phyloP scores from a whole-genome alignment of 2,888 invertebrate species.

The Mesopsocus fuscifrons region DNA sequence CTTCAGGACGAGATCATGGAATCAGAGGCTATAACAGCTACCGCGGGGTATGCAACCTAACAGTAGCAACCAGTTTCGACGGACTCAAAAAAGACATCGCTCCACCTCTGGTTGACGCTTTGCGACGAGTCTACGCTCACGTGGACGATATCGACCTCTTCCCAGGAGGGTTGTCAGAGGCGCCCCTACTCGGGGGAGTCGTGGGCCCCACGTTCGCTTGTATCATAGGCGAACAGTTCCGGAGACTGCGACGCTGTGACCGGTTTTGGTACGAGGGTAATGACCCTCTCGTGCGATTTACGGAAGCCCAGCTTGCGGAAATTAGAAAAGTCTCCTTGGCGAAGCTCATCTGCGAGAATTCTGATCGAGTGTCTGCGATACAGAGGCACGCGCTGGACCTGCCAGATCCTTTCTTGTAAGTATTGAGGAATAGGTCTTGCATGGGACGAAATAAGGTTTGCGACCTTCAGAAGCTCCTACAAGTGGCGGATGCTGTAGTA shows the following conservation, averaged over 20 bases:
- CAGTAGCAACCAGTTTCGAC: slow-evolving; percentile 26
- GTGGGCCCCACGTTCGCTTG: slow-evolving; percentile 39
- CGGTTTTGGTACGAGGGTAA: slow-evolving; percentile 33
- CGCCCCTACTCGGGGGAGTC: slow-evolving; percentile 30
- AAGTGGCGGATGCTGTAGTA: no score
- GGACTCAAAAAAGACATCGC: slow-evolving; percentile 28
- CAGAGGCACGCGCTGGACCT: slow-evolving; percentile 31
- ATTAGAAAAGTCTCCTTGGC: slow-evolving; percentile 29
- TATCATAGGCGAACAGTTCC: slow-evolving; percentile 34
- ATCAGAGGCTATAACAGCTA: slow-evolving; percentile 27
- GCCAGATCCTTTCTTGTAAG: slow-evolving; percentile 28
- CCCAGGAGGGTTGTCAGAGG: slow-evolving; percentile 34
- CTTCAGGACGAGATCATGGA: slow-evolving; percentile 27
- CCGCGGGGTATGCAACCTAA: slow-evolving; percentile 28
- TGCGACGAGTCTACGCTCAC: slow-evolving; percentile 24
- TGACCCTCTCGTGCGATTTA: slow-evolving; percentile 27
- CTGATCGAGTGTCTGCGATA: slow-evolving; percentile 27
- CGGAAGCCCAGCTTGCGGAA: slow-evolving; percentile 29
- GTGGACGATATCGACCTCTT: slow-evolving; percentile 39
- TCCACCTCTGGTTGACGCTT: slow-evolving; percentile 21
- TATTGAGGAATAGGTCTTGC: no score
- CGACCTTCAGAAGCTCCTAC: no score
- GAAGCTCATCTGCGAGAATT: slow-evolving; percentile 31
- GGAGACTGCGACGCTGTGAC: slow-evolving; percentile 30
- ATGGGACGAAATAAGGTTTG: no score